Evolutionary conservation across 1,140 invertebrate genomes (phyloP).

Genomic region (Drosophila nikananu): DNA sequence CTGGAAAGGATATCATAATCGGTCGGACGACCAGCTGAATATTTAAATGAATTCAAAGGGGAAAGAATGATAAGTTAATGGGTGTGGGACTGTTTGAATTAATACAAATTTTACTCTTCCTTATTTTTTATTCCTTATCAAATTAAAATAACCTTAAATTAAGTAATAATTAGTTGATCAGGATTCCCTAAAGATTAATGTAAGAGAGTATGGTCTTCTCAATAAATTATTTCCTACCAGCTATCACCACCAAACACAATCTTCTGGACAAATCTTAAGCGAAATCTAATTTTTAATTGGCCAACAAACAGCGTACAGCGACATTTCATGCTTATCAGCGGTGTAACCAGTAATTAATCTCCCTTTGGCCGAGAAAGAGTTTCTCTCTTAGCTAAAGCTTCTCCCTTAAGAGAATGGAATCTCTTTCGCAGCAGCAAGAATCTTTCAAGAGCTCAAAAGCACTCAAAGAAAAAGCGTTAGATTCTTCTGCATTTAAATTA

Average conservation of each 20-base stretch:
- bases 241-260: neutral
- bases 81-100: no score
- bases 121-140: no score
- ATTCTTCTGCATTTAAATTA: no score
- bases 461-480: neutral
- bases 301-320: slow-evolving; percentile 41
- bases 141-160: no score
- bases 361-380: slow-evolving; percentile 8
- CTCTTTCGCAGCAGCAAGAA: slow-evolving; percentile 55
- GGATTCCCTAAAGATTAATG: no score
- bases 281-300: slow-evolving; percentile 60
- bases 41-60: slow-evolving; percentile 20
- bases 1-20: slow-evolving; percentile 40
- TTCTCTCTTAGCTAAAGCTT: slow-evolving; percentile 24
- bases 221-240: neutral
- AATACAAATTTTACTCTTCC: no score
- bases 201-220: no score
- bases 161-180: no score
- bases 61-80: neutral
- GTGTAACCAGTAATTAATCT: slow-evolving; percentile 44
- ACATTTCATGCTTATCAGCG: slow-evolving; percentile 53
- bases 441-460: slow-evolving; percentile 43
- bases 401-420: slow-evolving; percentile 53
- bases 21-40: slow-evolving; percentile 1
- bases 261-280: slow-evolving; percentile 24